A percentile compares a stretch with the other conserved stretches of the same genome.
Evolutionary conservation across 2,113 vertebrate genomes (phyloP).

Genomic region (Cricetomys ansorgei): DNA sequence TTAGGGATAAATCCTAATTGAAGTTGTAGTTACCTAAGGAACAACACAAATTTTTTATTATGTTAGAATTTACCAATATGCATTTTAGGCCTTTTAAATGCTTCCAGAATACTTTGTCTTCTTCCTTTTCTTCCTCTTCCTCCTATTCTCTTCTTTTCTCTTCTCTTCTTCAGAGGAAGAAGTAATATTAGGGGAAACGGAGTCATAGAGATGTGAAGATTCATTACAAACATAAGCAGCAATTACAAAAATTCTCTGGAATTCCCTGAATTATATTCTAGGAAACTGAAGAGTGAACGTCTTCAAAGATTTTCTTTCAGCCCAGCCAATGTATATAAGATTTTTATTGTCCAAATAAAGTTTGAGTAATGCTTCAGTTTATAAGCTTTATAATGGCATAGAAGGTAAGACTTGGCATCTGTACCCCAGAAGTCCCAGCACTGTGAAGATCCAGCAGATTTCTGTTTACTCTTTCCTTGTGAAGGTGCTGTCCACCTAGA

Average conservation of each 20-base stretch:
- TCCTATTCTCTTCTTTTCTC: neutral
- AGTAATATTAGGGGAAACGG: neutral
- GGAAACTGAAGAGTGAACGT: neutral
- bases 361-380: neutral
- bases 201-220: neutral
- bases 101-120: neutral
- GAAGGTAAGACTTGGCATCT: neutral
- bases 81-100: neutral
- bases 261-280: neutral
- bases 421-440: neutral
- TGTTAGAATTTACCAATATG: neutral
- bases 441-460: rapidly evolving
- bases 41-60: neutral
- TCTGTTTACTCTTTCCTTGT: neutral
- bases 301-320: neutral
- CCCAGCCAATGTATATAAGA: neutral
- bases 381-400: rapidly evolving
- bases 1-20: neutral
- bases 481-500: neutral
- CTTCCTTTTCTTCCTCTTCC: neutral
- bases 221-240: neutral
- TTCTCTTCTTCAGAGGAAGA: no score
- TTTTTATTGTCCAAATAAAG: neutral
- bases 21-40: slow-evolving; percentile 8
- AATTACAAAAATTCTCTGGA: neutral